phyloP scores from a whole-genome alignment of 2,797 vertebrate species.

The Siniperca undulata region DNA sequence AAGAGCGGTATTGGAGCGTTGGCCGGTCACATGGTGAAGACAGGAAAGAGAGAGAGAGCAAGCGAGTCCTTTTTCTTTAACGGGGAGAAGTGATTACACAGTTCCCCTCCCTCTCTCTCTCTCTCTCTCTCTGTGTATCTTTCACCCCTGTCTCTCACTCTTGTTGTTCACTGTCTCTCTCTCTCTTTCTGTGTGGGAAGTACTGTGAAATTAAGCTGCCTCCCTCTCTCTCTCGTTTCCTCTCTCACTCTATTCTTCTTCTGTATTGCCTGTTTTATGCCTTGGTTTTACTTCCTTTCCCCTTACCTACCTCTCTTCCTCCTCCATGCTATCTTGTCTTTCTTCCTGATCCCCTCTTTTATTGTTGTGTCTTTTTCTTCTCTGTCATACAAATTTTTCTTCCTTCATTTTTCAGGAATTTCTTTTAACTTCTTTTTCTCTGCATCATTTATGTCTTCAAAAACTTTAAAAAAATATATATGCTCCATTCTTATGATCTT shows the following conservation, averaged over 20 bases:
- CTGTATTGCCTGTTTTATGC: constrained; percentile 5
- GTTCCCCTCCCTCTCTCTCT: not conserved
- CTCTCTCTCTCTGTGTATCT: constrained; percentile 13
- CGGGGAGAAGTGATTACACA: constrained; percentile 42
- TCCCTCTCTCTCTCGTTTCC: constrained; percentile 18
- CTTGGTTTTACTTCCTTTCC: not conserved
- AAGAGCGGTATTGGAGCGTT: constrained; percentile 59
- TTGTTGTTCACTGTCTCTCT: constrained; percentile 31
- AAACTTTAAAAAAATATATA: not conserved
- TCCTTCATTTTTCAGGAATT: not conserved
- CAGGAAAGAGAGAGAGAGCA: constrained; percentile 50
- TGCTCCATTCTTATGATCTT: not conserved
- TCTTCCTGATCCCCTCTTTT: constrained; percentile 18
- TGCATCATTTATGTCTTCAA: not conserved
- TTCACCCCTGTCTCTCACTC: constrained; percentile 48
- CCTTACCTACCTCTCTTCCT: not conserved
- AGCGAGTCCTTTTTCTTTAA: constrained; percentile 36
- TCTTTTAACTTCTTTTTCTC: not conserved
- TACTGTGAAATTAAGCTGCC: constrained; percentile 53
- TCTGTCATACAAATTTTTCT: not conserved
- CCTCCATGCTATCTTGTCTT: constrained; percentile 7
- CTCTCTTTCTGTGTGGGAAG: constrained; percentile 68
- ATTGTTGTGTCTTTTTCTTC: not conserved
- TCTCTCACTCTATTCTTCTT: not conserved
- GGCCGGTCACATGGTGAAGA: constrained; percentile 82